A percentile compares a stretch with the other conserved stretches of the same genome.
Evolutionary conservation across 2,888 invertebrate species (phyloP).

Genomic region (Aspidiotus destructor): DNA sequence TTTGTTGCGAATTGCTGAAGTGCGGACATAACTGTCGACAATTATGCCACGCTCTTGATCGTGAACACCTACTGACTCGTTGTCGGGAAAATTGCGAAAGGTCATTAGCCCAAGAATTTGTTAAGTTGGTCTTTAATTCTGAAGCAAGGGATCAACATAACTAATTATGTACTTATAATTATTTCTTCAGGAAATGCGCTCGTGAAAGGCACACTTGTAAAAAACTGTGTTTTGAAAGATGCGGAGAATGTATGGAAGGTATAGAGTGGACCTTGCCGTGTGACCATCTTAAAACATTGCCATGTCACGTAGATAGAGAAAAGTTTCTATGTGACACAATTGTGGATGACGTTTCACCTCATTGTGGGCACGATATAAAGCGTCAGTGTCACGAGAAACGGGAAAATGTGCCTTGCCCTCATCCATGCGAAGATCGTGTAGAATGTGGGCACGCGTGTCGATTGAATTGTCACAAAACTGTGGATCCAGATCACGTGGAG

Average conservation of each 20-base stretch:
- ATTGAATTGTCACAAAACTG: slow-evolving; percentile 48
- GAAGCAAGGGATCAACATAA: too few species aligned
- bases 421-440: slow-evolving; percentile 48
- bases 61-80: slow-evolving; percentile 45
- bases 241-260: slow-evolving; percentile 31
- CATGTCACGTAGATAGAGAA: slow-evolving; percentile 29
- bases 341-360: slow-evolving; percentile 20
- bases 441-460: slow-evolving; percentile 56
- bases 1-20: slow-evolving; percentile 46
- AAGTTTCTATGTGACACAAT: slow-evolving; percentile 37
- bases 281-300: slow-evolving; percentile 40
- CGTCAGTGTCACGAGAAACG: slow-evolving; percentile 41
- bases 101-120: too few species aligned
- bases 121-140: too few species aligned
- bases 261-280: slow-evolving; percentile 39
- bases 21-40: slow-evolving; percentile 56
- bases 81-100: slow-evolving; percentile 47
- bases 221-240: slow-evolving; percentile 28
- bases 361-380: slow-evolving; percentile 35
- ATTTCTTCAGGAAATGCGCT: background rate
- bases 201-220: slow-evolving; percentile 33
- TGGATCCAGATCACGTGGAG: slow-evolving; percentile 52
- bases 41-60: slow-evolving; percentile 53
- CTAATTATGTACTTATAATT: too few species aligned
- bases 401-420: slow-evolving; percentile 42